These are phyloP conservation scores for Hydropsyche betteni DNA, from an alignment of 2,888 invertebrate species.

Conservation along the genomic window DNA sequence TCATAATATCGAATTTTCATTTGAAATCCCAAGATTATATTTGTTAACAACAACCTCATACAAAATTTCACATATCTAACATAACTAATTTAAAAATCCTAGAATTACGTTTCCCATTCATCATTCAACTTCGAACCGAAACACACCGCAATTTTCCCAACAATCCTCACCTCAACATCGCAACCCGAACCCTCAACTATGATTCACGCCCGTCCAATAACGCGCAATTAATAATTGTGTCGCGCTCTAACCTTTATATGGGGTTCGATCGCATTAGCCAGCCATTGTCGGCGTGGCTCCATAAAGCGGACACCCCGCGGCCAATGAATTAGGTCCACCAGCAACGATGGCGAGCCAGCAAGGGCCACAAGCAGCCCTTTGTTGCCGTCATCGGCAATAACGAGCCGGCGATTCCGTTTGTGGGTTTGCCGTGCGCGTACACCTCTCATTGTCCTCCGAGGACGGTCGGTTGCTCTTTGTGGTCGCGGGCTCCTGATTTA, in stretches of 20 bases:
- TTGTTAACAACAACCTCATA: too few relatives aligned
- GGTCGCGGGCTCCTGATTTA: slow-evolving; percentile 2
- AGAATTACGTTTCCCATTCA: too few relatives aligned
- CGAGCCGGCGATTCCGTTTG: slow-evolving; percentile 22
- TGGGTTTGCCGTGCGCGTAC: not conserved
- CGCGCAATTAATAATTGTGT: too few relatives aligned
- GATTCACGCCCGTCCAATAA: too few relatives aligned
- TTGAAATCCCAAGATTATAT: too few relatives aligned
- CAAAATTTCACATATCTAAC: too few relatives aligned
- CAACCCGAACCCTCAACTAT: too few relatives aligned
- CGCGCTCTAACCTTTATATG: slow-evolving; percentile 13
- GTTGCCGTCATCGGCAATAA: slow-evolving; percentile 34
- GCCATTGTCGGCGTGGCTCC: slow-evolving; percentile 5
- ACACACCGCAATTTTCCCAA: too few relatives aligned
- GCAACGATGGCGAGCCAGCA: not conserved
- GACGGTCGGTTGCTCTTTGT: not conserved
- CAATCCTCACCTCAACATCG: too few relatives aligned
- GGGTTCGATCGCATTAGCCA: slow-evolving; percentile 15
- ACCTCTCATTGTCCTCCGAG: not conserved
- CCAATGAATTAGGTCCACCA: slow-evolving; percentile 22
- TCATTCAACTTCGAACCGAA: too few relatives aligned
- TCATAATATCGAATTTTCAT: too few relatives aligned
- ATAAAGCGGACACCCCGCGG: slow-evolving; percentile 14
- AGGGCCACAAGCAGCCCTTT: slow-evolving; percentile 12
- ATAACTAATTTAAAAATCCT: too few relatives aligned